Percentiles rank a stretch among this genome's conserved stretches.
Conservation (phyloP, 2,888 invertebrate genomes). For the Apotomis capreana region DNA sequence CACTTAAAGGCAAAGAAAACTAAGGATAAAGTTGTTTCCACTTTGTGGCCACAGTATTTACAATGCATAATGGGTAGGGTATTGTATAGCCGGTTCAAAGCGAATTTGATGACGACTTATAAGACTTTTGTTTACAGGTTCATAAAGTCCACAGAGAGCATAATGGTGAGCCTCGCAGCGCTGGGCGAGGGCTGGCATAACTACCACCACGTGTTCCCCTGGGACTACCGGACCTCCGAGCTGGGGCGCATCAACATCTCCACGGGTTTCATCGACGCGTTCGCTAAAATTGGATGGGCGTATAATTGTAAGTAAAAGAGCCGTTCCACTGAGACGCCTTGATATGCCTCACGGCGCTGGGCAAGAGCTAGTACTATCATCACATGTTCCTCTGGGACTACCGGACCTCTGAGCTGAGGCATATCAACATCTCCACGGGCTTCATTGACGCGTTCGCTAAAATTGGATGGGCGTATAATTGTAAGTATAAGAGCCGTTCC, state of each 20-base stretch:
- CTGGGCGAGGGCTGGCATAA: slow-evolving; percentile 94
- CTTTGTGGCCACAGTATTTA: too few relatives aligned
- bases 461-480: slow-evolving; percentile 92
- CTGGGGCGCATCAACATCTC: slow-evolving; percentile 89
- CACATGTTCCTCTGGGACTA: slow-evolving; percentile 91
- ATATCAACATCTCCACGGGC: slow-evolving; percentile 89
- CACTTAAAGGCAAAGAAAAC: too few relatives aligned
- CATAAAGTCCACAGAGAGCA: slow-evolving; percentile 88
- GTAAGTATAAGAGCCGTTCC: slow-evolving; percentile 64
- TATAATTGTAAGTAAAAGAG: slow-evolving; percentile 85
- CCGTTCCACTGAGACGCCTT: too few relatives aligned
- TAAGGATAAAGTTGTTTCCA: too few relatives aligned
- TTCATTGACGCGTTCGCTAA: slow-evolving; percentile 91
- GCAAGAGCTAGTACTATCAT: slow-evolving; percentile 93
- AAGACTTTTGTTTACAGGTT: slow-evolving; percentile 74
- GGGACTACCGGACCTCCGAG: slow-evolving; percentile 87
- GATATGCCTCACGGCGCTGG: slow-evolving; percentile 88
- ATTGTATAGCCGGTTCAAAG: too few relatives aligned
- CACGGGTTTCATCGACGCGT: slow-evolving; percentile 90
- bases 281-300: slow-evolving; percentile 91
- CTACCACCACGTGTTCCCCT: slow-evolving; percentile 91
- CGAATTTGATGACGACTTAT: background rate
- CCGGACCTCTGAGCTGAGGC: slow-evolving; percentile 86
- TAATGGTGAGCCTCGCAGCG: slow-evolving; percentile 88
- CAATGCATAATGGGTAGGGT: too few relatives aligned